Base-by-base conservation (phyloP, 1,140 invertebrate species). In the Homarus americanus region DNA sequence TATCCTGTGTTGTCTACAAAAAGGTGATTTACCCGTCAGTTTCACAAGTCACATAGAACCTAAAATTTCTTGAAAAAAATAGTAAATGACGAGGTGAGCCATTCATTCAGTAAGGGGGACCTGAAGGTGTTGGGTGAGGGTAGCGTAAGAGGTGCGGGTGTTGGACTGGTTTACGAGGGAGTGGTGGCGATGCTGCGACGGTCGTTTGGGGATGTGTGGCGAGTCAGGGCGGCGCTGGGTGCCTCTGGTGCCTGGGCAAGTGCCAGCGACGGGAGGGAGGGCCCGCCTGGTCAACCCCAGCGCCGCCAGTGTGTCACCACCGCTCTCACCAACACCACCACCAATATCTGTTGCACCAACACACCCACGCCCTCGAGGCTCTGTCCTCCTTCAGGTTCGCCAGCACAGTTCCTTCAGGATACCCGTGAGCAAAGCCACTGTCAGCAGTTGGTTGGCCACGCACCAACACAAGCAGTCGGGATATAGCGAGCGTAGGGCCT, bases 401-500 rank as follows among this genome's bases (percentile, higher is more conserved):
- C 82, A 40, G 66, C 66, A 38, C 38, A 78, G 17, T 53, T 80
- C 78, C 78, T 58, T 36, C 63, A 69, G 63, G 63, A 69, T 69
- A 69, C 12, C 63, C 41, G 82, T 73, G 82, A 85, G 82, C 66
- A 72, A 36, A 82, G 80, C 38, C 41, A 78, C 36, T 58, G 79
- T 5, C 1, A 36, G 32, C 63, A 58, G 79, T 82, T 38, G 79
- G 79, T 38, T 82, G 79, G 32, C 32, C 41, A 53, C 15, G 78
- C 34, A 36, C 73, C 73, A n/a, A 15, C 28, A 40, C 3, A 28
- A 32, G 12, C 58, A 28, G 28, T 38, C 20, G 17, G 53, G 53
- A 32, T n/a, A 0, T 66, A 38, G 17, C 32, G n/a, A 34, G n/a
- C 38, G 53, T 69, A 63, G 32, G 2, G 24, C 36, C 5, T 34